Percentiles rank a stretch among this genome's conserved stretches.
Evolutionary conservation across 2,888 invertebrate genomes (phyloP).

Genomic region (Nasonia oneida): DNA sequence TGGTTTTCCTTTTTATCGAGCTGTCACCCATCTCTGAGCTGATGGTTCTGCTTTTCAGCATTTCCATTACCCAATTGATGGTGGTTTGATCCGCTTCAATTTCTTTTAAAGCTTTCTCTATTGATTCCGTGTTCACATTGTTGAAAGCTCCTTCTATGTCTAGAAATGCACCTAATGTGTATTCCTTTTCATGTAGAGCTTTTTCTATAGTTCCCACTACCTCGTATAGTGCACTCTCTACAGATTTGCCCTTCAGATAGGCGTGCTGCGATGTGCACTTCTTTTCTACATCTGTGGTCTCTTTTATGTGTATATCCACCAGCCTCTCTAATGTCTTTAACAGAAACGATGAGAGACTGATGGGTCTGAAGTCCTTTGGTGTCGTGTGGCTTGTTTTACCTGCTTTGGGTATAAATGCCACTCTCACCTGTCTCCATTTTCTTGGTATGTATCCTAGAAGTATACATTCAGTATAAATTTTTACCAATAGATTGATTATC

Average conservation of each 20-base stretch:
- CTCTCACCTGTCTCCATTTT: not conserved
- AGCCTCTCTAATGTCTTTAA: not conserved
- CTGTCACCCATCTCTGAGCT: constrained; percentile 27
- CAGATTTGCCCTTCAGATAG: not conserved
- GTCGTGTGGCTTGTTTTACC: not conserved
- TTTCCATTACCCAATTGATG: constrained; percentile 43
- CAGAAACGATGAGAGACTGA: too few species aligned
- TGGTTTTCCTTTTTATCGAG: not conserved
- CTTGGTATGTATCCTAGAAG: not conserved
- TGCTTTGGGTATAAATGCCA: not conserved
- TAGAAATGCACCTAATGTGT: constrained; percentile 60
- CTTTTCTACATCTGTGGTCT: not conserved
- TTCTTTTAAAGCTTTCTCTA: constrained; percentile 50
- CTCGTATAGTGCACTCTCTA: constrained; percentile 1
- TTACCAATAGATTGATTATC: not conserved
- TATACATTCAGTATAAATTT: not conserved
- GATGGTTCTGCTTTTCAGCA: constrained; percentile 48
- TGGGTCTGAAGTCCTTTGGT: too few species aligned
- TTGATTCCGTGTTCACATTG: constrained; percentile 58
- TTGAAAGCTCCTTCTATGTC: constrained; percentile 69
- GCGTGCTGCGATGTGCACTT: not conserved
- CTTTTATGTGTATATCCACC: not conserved
- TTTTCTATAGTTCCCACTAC: constrained; percentile 29
- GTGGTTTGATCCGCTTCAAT: constrained; percentile 25
- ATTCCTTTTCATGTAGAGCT: constrained; percentile 52